These are phyloP conservation scores for Monomorium pharaonis DNA, from an alignment of 1,140 invertebrate genomes.

Conservation along the genomic window DNA sequence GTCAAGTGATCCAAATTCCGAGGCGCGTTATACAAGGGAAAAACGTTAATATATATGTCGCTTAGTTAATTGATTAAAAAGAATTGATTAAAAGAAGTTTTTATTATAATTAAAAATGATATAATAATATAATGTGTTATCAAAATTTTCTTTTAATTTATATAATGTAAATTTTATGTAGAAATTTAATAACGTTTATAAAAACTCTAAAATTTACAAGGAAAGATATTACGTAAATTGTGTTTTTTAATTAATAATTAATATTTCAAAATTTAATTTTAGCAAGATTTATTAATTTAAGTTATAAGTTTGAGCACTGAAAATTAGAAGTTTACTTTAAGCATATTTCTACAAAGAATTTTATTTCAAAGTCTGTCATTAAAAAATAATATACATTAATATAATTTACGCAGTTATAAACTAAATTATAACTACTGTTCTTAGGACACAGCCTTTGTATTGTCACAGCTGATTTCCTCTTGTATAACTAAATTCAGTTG, in stretches of 20 bases:
- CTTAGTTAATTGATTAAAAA: neutral
- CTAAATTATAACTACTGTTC: neutral
- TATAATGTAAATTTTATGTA: neutral
- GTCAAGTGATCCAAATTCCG: neutral
- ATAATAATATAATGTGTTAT: neutral
- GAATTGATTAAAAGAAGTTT: too few relatives aligned
- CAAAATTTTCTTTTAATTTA: neutral
- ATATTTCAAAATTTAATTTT: neutral
- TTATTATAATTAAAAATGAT: neutral
- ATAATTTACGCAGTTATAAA: neutral
- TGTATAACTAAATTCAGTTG: neutral
- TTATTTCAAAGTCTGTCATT: neutral
- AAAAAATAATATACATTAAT: neutral
- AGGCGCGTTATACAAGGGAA: neutral
- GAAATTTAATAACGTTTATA: neutral
- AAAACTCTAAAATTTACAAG: neutral
- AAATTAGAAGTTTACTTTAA: neutral
- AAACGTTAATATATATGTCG: neutral
- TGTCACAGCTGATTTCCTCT: neutral
- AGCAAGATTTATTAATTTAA: neutral
- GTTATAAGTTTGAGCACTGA: neutral
- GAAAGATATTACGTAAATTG: neutral
- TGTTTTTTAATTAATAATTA: neutral
- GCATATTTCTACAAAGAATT: neutral
- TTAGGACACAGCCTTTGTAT: neutral